Conservation (phyloP, 2,888 invertebrate species). For the Alsophila aescularia region DNA sequence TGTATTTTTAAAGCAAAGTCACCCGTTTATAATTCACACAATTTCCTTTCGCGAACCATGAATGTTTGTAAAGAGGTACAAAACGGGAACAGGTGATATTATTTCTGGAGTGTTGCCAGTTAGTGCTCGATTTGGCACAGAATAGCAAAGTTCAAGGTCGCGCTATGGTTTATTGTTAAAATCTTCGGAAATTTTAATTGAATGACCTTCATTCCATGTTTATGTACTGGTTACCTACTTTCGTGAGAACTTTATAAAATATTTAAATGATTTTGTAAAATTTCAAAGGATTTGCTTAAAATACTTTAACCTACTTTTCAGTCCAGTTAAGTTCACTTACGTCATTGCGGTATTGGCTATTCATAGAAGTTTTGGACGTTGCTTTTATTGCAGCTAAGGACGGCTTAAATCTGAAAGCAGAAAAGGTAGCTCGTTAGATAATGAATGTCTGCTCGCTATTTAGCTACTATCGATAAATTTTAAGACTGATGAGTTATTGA, state of each 20-base stretch:
- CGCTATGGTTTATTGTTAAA: slow-evolving; percentile 17
- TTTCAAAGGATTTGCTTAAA: slow-evolving; percentile 41
- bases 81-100: slow-evolving; percentile 42
- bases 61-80: slow-evolving; percentile 42
- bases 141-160: slow-evolving; percentile 52
- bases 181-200: background rate
- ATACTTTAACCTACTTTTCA: slow-evolving; percentile 34
- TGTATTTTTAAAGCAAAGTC: no score
- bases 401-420: slow-evolving; percentile 87
- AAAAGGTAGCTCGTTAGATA: background rate
- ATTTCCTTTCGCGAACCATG: slow-evolving; percentile 14
- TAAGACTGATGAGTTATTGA: no score
- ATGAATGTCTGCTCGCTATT: no score
- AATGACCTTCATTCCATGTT: background rate
- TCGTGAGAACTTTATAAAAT: no score
- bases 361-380: slow-evolving; percentile 89
- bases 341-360: slow-evolving; percentile 87
- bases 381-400: slow-evolving; percentile 92
- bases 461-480: no score
- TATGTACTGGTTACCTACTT: background rate
- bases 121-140: slow-evolving; percentile 48
- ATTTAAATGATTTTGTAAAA: background rate
- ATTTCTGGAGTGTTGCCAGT: slow-evolving; percentile 52
- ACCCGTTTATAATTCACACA: background rate
- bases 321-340: slow-evolving; percentile 74